phyloP scores from a whole-genome alignment of 1,140 invertebrate genomes.

The Spodoptera litura region DNA sequence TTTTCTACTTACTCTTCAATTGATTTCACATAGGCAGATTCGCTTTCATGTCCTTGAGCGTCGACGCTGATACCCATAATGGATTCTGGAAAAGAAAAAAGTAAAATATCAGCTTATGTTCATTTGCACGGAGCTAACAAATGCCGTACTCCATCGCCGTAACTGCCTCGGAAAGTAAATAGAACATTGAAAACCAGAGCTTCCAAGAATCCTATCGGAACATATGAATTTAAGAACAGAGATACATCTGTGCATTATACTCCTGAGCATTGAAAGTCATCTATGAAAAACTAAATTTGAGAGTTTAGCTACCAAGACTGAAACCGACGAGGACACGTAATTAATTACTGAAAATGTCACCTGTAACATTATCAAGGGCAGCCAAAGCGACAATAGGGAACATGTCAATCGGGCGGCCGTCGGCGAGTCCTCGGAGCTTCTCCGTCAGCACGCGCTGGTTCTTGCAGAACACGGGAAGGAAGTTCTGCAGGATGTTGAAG shows the following conservation, averaged over 20 bases:
- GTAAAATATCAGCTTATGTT: not conserved
- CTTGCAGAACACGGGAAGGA: slow-evolving; percentile 91
- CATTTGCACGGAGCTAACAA: too few relatives aligned
- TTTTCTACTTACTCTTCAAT: slow-evolving; percentile 87
- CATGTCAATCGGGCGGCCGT: slow-evolving; percentile 87
- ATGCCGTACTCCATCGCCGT: too few relatives aligned
- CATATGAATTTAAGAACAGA: too few relatives aligned
- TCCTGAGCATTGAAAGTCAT: too few relatives aligned
- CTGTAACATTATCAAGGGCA: slow-evolving; percentile 93
- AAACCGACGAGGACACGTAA: too few relatives aligned
- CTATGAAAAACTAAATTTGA: too few relatives aligned
- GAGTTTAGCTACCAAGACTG: too few relatives aligned
- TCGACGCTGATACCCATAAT: slow-evolving; percentile 93
- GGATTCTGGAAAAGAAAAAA: slow-evolving; percentile 88
- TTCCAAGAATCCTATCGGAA: too few relatives aligned
- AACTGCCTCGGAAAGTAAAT: too few relatives aligned
- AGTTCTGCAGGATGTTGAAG: slow-evolving; percentile 92
- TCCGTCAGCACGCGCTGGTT: slow-evolving; percentile 89
- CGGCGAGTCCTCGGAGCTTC: slow-evolving; percentile 73
- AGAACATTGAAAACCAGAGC: too few relatives aligned
- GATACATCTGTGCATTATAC: too few relatives aligned
- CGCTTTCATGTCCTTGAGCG: slow-evolving; percentile 88
- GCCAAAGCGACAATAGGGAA: slow-evolving; percentile 89
- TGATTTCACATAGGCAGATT: slow-evolving; percentile 92
- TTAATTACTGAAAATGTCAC: slow-evolving; percentile 74